A percentile compares a stretch with the other conserved stretches of the same genome.
phyloP scores from a whole-genome alignment of 2,888 invertebrate genomes.

The Epinotia brunnichana region DNA sequence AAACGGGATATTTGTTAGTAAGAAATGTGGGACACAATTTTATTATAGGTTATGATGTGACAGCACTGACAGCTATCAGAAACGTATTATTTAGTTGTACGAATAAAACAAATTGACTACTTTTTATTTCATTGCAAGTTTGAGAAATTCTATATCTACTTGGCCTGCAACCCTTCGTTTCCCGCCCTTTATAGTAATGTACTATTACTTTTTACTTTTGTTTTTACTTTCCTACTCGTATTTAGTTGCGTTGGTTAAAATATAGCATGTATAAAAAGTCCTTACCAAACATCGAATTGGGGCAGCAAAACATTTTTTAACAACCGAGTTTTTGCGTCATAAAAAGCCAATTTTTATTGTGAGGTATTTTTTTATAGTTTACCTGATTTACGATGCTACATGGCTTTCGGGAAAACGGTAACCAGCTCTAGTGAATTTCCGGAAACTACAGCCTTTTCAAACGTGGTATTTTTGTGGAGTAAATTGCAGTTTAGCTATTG shows the following conservation, averaged over 20 bases:
- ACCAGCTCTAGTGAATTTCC: conserved; percentile 4
- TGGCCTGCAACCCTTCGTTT: too few relatives aligned
- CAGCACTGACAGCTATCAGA: too few relatives aligned
- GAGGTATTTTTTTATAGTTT: conserved; percentile 24
- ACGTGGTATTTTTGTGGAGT: conserved; percentile 6
- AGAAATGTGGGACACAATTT: too few relatives aligned
- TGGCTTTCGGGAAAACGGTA: conserved; percentile 4
- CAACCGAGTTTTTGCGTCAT: conserved; percentile 4
- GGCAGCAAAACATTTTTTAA: conserved; percentile 10
- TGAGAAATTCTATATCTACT: too few relatives aligned
- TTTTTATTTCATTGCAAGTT: too few relatives aligned
- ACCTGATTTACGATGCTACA: conserved; percentile 19
- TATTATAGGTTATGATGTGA: too few relatives aligned
- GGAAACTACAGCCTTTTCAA: conserved; percentile 4
- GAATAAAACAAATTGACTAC: too few relatives aligned
- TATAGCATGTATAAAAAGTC: conserved; percentile 8
- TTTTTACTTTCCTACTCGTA: too few relatives aligned
- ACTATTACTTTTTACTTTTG: too few relatives aligned
- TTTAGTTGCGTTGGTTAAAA: neutral
- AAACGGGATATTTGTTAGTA: too few relatives aligned
- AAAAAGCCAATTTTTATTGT: conserved; percentile 27
- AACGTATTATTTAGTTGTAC: too few relatives aligned
- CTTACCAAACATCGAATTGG: neutral
- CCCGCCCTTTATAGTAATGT: too few relatives aligned
- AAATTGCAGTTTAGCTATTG: neutral